phyloP scores from a whole-genome alignment of 2,113 vertebrate genomes.

The Pseudorhombus dupliciocellatus region DNA sequence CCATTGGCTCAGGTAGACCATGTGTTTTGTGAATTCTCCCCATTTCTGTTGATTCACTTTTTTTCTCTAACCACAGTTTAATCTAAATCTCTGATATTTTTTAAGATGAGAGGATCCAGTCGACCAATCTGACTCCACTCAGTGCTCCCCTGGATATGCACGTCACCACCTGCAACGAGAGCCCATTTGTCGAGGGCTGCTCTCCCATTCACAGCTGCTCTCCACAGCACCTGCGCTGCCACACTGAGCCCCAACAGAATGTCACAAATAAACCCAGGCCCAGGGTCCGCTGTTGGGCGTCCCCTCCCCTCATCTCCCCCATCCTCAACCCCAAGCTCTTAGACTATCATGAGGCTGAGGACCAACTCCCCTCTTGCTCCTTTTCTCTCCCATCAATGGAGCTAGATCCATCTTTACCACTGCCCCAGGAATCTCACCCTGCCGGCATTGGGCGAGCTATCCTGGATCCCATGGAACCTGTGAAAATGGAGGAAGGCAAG shows the following conservation, averaged over 20 bases:
- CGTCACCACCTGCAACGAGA: conserved; percentile 75
- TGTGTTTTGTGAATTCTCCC: neutral
- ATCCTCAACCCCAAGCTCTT: conserved; percentile 80
- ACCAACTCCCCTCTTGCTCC: conserved; percentile 34
- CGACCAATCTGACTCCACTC: conserved; percentile 83
- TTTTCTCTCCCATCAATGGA: conserved; percentile 64
- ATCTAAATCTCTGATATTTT: conserved; percentile 2
- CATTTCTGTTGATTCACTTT: neutral
- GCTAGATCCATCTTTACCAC: conserved; percentile 55
- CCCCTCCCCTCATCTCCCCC: conserved; percentile 84
- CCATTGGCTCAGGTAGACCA: conserved; percentile 83
- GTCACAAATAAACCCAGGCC: conserved; percentile 56
- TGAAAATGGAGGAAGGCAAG: conserved; percentile 83
- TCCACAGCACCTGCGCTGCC: conserved; percentile 72
- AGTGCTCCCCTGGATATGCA: conserved; percentile 70
- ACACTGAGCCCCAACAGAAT: conserved; percentile 25
- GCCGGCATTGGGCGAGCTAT: conserved; percentile 39
- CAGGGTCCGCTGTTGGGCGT: conserved; percentile 72
- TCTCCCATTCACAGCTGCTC: conserved; percentile 92
- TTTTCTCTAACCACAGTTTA: neutral
- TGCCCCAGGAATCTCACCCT: neutral
- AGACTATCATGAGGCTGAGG: conserved; percentile 76
- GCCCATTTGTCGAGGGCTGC: conserved; percentile 92
- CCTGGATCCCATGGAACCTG: conserved; percentile 73
- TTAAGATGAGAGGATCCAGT: conserved; percentile 82